Percentiles rank a stretch among this genome's conserved stretches.
These are phyloP conservation scores for Serranus cabrilla DNA, from an alignment of 2,797 vertebrate genomes.

Conservation along the genomic window DNA sequence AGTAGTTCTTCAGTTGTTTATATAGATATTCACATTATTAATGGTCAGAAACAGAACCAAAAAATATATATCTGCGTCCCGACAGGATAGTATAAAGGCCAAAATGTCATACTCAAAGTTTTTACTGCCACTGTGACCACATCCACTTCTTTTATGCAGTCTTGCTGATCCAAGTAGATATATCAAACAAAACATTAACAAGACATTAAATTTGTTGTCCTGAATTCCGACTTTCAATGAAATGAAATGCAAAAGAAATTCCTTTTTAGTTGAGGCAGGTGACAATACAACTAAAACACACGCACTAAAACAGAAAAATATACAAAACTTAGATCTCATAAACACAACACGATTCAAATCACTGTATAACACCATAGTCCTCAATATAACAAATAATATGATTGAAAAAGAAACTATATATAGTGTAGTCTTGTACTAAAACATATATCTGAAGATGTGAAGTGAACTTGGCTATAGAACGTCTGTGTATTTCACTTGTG, in stretches of 20 bases:
- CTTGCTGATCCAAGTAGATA: not conserved
- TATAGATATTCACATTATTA: not conserved
- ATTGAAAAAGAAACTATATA: not conserved
- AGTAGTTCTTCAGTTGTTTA: not conserved
- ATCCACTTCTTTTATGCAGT: no score
- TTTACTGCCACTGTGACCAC: no score
- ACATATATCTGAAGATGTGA: not conserved
- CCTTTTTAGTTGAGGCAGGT: no score
- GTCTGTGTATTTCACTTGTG: not conserved
- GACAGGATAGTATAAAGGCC: not conserved
- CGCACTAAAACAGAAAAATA: no score
- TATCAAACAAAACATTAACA: not conserved
- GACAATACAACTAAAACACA: not conserved
- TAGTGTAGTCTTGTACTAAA: not conserved
- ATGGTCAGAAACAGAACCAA: not conserved
- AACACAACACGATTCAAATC: not conserved
- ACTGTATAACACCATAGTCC: not conserved
- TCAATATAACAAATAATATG: not conserved
- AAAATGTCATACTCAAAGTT: no score
- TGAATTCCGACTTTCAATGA: no score
- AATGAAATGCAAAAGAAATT: no score
- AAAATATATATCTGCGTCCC: not conserved
- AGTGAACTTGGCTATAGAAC: not conserved
- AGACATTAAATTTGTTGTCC: not conserved
- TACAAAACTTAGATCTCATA: no score